Conservation (phyloP, 1,140 invertebrate species). For the Achroia grisella region DNA sequence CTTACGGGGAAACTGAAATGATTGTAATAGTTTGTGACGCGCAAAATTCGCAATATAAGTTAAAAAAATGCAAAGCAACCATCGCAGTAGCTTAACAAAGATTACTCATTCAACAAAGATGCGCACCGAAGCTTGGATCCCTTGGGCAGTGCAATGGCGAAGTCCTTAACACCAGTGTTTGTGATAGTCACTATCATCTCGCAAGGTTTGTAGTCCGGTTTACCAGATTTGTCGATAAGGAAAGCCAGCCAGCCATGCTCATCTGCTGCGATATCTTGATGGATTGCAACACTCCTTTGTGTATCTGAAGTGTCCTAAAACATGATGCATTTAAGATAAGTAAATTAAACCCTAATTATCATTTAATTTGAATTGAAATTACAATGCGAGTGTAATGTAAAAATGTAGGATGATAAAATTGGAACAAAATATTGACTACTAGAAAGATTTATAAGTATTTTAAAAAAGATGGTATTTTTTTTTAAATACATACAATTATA, state of each 20-base stretch:
- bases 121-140: conserved; percentile 49
- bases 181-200: conserved; percentile 31
- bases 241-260: conserved; percentile 26
- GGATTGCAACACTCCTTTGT: conserved; percentile 5
- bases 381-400: too few species aligned
- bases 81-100: neutral
- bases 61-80: conserved; percentile 4
- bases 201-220: conserved; percentile 11
- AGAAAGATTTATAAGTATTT: too few species aligned
- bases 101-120: conserved; percentile 5
- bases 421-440: too few species aligned
- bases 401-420: too few species aligned
- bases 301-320: conserved; percentile 23
- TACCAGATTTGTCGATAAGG: conserved; percentile 11
- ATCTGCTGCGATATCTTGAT: conserved; percentile 13
- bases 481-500: too few species aligned
- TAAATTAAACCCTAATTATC: too few species aligned
- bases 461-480: too few species aligned
- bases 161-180: conserved; percentile 41
- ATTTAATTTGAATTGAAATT: too few species aligned
- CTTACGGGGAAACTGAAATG: too few species aligned
- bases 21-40: neutral
- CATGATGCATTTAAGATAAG: neutral
- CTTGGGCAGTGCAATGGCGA: conserved; percentile 52
- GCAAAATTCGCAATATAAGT: conserved; percentile 8